Base-by-base conservation (phyloP, 1,140 invertebrate genomes). In the Macrosteles quadrilineatus region DNA sequence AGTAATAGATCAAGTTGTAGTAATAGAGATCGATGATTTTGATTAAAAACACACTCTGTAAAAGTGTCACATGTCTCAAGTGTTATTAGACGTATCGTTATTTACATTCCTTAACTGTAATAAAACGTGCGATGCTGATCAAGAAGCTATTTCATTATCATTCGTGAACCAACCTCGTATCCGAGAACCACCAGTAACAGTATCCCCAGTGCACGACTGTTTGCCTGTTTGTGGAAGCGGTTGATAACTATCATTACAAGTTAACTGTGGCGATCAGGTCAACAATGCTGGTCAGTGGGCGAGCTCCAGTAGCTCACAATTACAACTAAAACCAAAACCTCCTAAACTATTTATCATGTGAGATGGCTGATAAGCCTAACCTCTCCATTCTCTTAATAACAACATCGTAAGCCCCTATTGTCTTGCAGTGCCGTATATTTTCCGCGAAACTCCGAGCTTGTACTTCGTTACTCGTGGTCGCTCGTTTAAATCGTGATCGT, bases 311-410 rank as follows among this genome's bases (percentile, higher is more conserved):
- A 59, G 55, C 55, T 59, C 55, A 59, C 55, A 59, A 59, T 59
- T 59, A 59, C 55, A 59, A 25, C 27, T 27, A 59, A 59, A 59
- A 25, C 55, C 55, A 59, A 59, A 59, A 25, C 55, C 23, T 9
- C 25, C 25, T 29, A 29, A 59, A 59, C 55, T 59, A 59, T 59
- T 59, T 59, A 59, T 59, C 55, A 59, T 59, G 55, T 29, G 55
- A 59, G 55, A 59, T 59, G 6, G 23, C 55, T 25, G 55, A 59
- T 59, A 59, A 59, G 55, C 55, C 27, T 59, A 27, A 59, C 55
- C 55, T 59, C 55, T 59, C 55, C 55, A 59, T 59, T 59, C 55
- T 12, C 14, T 59, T 59, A 59, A 59, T 59, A 59, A 59, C 55
- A 59, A 27, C 25, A 29, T 59, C 32, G 32, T 14, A 6, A 30